Percentiles rank a stretch among this genome's conserved stretches.
phyloP scores from a whole-genome alignment of 2,113 vertebrate species.

The Bambusicola thoracicus region DNA sequence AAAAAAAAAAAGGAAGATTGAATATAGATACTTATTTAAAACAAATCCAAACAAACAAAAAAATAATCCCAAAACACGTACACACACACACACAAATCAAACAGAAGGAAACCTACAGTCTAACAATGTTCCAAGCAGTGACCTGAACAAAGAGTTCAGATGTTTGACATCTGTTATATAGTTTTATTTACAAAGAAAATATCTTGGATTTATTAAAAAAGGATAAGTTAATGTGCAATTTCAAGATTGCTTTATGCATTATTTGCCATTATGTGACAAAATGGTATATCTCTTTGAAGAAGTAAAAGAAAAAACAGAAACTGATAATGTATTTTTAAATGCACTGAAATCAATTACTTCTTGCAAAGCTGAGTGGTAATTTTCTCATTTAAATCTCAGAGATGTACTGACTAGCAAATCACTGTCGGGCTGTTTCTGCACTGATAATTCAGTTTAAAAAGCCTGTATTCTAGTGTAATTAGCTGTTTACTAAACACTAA shows the following conservation, averaged over 20 bases:
- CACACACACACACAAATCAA: background rate
- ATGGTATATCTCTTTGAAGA: conserved; percentile 52
- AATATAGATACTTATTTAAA: background rate
- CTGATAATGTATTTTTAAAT: conserved; percentile 61
- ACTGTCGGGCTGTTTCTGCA: conserved; percentile 64
- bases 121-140: background rate
- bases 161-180: background rate
- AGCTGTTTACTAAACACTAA: conserved; percentile 71
- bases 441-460: conserved; percentile 72
- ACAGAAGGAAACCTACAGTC: background rate
- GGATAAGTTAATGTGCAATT: conserved; percentile 36
- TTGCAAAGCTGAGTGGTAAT: conserved; percentile 72
- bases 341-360: conserved; percentile 68
- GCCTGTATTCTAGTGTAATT: conserved; percentile 62
- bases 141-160: background rate
- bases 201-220: background rate
- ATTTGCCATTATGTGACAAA: conserved; percentile 10
- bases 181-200: background rate
- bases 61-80: background rate
- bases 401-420: conserved; percentile 63
- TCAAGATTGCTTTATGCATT: conserved; percentile 59
- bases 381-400: conserved; percentile 73
- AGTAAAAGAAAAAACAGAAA: conserved; percentile 27
- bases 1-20: background rate
- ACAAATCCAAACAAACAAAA: background rate